Evolutionary conservation across 2,888 invertebrate species (phyloP).

Genomic region (Oconnorella tubifera): DNA sequence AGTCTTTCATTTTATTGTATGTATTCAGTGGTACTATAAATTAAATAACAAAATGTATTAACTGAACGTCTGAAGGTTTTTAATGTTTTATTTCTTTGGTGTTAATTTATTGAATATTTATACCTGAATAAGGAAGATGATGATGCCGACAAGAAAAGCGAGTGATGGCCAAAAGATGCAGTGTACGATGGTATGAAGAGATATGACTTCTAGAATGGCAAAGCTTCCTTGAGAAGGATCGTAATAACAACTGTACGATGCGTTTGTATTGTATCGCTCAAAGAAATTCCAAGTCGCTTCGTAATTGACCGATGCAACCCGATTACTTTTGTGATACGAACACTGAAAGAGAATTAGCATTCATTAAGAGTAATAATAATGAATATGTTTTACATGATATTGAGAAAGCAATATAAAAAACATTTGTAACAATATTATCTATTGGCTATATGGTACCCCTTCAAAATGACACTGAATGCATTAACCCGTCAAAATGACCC

Average conservation of each 20-base stretch:
- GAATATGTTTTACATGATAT: neutral
- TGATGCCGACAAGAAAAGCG: conserved; percentile 30
- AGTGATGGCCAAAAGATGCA: conserved; percentile 37
- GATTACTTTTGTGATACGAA: conserved; percentile 37
- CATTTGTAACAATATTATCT: neutral
- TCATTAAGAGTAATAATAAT: too few relatives aligned
- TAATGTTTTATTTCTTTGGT: too few relatives aligned
- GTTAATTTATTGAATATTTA: too few relatives aligned
- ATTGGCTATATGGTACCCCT: neutral
- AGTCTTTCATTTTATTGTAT: too few relatives aligned
- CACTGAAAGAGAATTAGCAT: too few relatives aligned
- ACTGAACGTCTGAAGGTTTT: too few relatives aligned
- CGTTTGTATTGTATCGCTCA: conserved; percentile 11
- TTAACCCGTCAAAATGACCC: too few relatives aligned
- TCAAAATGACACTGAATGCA: too few relatives aligned
- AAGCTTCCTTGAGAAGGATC: conserved; percentile 26
- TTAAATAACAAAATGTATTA: too few relatives aligned
- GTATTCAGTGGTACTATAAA: too few relatives aligned
- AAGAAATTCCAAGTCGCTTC: conserved; percentile 29
- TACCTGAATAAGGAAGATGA: conserved; percentile 29
- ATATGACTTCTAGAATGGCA: conserved; percentile 31
- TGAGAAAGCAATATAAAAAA: neutral
- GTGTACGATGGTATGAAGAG: conserved; percentile 29
- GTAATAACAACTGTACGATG: conserved; percentile 27
- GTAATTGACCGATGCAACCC: conserved; percentile 22